Conservation (phyloP, 2,888 invertebrate genomes). For the Melieria omissa region DNA sequence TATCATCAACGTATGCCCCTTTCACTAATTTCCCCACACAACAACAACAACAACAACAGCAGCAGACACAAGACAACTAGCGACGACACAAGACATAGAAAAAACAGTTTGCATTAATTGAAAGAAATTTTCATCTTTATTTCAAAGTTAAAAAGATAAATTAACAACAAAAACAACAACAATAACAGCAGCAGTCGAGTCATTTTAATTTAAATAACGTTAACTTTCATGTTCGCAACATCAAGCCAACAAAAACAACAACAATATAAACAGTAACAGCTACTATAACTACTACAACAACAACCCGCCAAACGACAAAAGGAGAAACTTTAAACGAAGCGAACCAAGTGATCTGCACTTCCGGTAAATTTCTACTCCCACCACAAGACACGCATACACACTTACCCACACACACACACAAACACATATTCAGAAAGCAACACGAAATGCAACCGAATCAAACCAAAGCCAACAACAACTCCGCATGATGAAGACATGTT, state of each 20-base stretch:
- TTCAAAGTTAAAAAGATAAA: constrained; percentile 48
- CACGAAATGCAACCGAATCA: constrained; percentile 2
- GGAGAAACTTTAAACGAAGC: constrained; percentile 35
- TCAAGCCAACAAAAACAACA: constrained; percentile 48
- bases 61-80: no score
- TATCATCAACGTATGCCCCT: constrained; percentile 22
- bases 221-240: constrained; percentile 53
- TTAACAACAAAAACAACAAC: constrained; percentile 29
- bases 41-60: constrained; percentile 25
- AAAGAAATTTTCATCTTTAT: constrained; percentile 43
- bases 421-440: not conserved
- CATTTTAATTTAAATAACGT: constrained; percentile 62
- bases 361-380: constrained; percentile 42
- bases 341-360: constrained; percentile 38
- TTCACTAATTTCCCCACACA: constrained; percentile 34
- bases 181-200: constrained; percentile 39
- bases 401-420: constrained; percentile 5
- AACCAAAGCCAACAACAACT: not conserved
- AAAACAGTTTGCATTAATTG: constrained; percentile 46
- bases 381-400: constrained; percentile 16
- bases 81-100: constrained; percentile 18
- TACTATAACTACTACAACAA: constrained; percentile 21
- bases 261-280: constrained; percentile 38
- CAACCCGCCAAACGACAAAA: constrained; percentile 19
- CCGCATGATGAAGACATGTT: not conserved